A percentile compares a stretch with the other conserved stretches of the same genome.
phyloP scores from a whole-genome alignment of 2,888 invertebrate species.

The Pachymerium ferrugineum region DNA sequence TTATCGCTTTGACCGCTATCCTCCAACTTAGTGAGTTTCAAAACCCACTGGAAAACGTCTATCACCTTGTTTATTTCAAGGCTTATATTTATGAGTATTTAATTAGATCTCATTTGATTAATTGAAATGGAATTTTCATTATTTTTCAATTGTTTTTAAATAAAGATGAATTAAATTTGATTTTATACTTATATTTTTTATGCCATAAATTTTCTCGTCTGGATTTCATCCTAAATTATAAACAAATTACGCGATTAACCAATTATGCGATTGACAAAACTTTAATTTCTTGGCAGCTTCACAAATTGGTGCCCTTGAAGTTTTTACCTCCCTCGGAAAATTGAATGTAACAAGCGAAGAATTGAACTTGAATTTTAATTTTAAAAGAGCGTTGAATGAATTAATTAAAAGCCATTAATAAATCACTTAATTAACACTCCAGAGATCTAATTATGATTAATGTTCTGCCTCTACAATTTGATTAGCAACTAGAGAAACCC shows the following conservation, averaged over 20 bases:
- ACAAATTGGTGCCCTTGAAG: not conserved
- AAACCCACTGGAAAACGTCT: too few species aligned
- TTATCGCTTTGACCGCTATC: conserved; percentile 23
- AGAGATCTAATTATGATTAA: conserved; percentile 11
- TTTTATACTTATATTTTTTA: too few species aligned
- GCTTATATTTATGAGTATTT: too few species aligned
- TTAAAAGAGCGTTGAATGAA: conserved; percentile 1
- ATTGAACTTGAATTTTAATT: not conserved
- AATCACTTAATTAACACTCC: conserved; percentile 16
- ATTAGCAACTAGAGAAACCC: conserved; percentile 7
- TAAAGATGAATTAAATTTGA: too few species aligned
- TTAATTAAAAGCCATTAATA: conserved; percentile 11
- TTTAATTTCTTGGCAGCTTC: not conserved
- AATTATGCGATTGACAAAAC: not conserved
- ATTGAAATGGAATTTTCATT: not conserved
- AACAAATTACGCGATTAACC: not conserved
- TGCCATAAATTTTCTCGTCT: too few species aligned
- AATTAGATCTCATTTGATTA: not conserved
- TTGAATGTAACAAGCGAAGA: not conserved
- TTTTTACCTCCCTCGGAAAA: not conserved
- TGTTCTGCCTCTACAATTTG: conserved; percentile 21
- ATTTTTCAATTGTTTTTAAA: not conserved
- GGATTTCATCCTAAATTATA: too few species aligned
- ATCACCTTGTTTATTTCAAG: too few species aligned
- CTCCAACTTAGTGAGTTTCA: too few species aligned